Percentiles rank a stretch among this genome's conserved stretches.
phyloP scores from a whole-genome alignment of 1,140 invertebrate species.

The Lordiphosa mommai region DNA sequence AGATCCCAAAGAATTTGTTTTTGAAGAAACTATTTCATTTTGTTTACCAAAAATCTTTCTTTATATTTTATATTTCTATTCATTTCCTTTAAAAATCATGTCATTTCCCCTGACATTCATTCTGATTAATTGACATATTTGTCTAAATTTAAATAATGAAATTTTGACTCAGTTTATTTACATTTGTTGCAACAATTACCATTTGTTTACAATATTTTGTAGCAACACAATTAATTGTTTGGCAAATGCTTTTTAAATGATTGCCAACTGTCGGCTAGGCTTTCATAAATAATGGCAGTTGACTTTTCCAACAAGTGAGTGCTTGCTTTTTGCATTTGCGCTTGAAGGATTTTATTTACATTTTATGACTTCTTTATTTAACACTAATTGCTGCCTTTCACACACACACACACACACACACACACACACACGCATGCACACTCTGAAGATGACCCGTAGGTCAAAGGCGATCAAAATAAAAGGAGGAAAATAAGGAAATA shows the following conservation, averaged over 20 bases:
- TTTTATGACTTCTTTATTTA: slow-evolving; percentile 74
- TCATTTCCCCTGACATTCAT: slow-evolving; percentile 15
- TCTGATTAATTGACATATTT: slow-evolving; percentile 42
- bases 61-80: too few species aligned
- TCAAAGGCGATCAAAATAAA: too few species aligned
- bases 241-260: slow-evolving; percentile 42
- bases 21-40: too few species aligned
- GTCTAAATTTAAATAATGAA: background rate
- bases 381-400: slow-evolving; percentile 63
- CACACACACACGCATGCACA: slow-evolving; percentile 9
- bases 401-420: slow-evolving; percentile 10
- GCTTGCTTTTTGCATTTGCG: slow-evolving; percentile 56
- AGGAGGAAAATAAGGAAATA: too few species aligned
- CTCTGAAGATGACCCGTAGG: slow-evolving; percentile 8
- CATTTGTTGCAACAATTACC: background rate
- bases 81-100: too few species aligned
- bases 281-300: slow-evolving; percentile 53
- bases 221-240: slow-evolving; percentile 50
- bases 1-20: too few species aligned
- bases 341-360: slow-evolving; percentile 65
- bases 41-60: too few species aligned
- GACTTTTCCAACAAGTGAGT: slow-evolving; percentile 13
- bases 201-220: slow-evolving; percentile 50
- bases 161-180: background rate
- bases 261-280: slow-evolving; percentile 38